Evolutionary conservation across 2,888 invertebrate genomes (phyloP).

Genomic region (Criorhina ranunculi): DNA sequence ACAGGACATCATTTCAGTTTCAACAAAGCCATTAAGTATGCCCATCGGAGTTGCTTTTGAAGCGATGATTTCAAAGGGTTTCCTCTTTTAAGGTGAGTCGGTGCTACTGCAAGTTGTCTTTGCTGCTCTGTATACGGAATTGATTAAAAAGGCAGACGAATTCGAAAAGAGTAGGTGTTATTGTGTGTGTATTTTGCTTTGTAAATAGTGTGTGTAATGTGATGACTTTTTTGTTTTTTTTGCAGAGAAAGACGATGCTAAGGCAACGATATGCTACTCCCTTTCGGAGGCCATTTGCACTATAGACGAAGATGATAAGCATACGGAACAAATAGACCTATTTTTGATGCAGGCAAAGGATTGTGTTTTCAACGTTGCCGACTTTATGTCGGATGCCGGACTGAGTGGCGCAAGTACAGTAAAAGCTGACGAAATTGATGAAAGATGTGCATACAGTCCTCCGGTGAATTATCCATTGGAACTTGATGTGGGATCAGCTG

Average conservation of each 20-base stretch:
- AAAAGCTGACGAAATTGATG: conserved; percentile 81
- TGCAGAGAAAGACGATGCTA: conserved; percentile 79
- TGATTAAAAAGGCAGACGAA: conserved; percentile 85
- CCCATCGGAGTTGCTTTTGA: conserved; percentile 26
- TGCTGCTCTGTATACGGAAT: conserved; percentile 88
- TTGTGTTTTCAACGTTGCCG: conserved; percentile 85
- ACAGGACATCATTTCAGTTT: conserved; percentile 89
- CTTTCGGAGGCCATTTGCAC: conserved; percentile 92
- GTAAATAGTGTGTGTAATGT: conserved; percentile 13
- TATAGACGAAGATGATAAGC: conserved; percentile 92
- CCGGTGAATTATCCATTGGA: conserved; percentile 83
- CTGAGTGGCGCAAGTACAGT: conserved; percentile 82
- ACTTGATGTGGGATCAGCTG: conserved; percentile 84
- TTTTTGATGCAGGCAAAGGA: conserved; percentile 87
- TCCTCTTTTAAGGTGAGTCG: conserved; percentile 84
- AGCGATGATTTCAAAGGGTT: conserved; percentile 12
- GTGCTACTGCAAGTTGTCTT: conserved; percentile 90
- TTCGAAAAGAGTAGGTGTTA: conserved; percentile 79
- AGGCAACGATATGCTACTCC: conserved; percentile 88
- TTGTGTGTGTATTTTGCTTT: background rate
- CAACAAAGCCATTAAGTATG: conserved; percentile 87
- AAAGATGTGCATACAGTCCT: conserved; percentile 78
- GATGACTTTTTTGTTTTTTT: conserved; percentile 3
- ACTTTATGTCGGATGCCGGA: conserved; percentile 78
- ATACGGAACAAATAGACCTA: conserved; percentile 89